Evolutionary conservation across 1,140 invertebrate genomes (phyloP), one percentile per base, ranked within the genome.

Genomic region (Conopomorpha cramerella): DNA sequence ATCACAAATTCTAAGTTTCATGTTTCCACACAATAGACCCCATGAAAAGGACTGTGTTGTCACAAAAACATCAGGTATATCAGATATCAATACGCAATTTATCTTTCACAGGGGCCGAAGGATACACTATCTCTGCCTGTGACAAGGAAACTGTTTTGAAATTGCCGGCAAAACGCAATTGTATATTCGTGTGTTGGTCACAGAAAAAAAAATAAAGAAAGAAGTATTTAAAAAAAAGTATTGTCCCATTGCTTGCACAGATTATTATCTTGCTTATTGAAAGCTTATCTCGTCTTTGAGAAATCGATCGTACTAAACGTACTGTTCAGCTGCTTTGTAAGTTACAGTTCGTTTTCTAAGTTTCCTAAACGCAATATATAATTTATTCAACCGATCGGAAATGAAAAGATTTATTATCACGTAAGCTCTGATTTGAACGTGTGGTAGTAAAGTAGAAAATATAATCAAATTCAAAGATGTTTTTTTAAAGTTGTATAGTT

Each of bases 31-130:
- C 39, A 51, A 55, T 51, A 7, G 28, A 29, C 3, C 4, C 43
- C 54, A 38, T 38, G 36, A 51, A 65, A 31, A 17, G 29, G 30
- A 51, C 42, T 51, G 51, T 36, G 42, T 34, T 11, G 32, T 40
- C 31, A 62, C 48, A 62, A 70, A 66, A 73, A 57, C 55, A 66
- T 40, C 61, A 62, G 64, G 58, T 70, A 62, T 64, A 67, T 65
- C 59, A 41, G 33, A 54, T 70, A 58, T 63, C 66, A 65, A 72
- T 62, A 46, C 58, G 53, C 61, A 67, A 66, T 68, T 49, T 62
- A 64, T 56, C 63, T 59, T 64, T 66, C 66, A 58, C 61, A 48
- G 43, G 38, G 41, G 55, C 46, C 34, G 28, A 49, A 48, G 32
- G 55, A 43, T 48, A 59, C 52, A 47, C 53, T 68, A 68, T 67